Conservation (phyloP, 2,113 vertebrate species). For the Dryoscopus gambensis region DNA sequence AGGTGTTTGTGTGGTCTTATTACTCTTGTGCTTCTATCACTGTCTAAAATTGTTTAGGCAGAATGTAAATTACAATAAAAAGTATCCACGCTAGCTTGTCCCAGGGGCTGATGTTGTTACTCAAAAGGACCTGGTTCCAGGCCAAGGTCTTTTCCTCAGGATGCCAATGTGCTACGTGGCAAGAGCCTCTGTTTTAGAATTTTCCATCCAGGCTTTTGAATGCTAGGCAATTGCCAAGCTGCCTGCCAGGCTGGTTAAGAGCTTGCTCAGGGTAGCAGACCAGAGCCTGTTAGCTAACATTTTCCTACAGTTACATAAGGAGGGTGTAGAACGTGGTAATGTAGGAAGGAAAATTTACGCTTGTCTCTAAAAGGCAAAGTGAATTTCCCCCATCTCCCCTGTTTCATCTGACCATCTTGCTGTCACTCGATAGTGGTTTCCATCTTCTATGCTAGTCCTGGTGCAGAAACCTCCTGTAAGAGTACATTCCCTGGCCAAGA, state of each 20-base stretch:
- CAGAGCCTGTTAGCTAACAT: background rate
- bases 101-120: background rate
- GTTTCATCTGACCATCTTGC: background rate
- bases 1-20: background rate
- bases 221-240: background rate
- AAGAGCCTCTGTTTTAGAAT: conserved; percentile 39
- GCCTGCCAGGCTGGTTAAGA: background rate
- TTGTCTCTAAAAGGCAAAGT: background rate
- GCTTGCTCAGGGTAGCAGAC: background rate
- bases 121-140: background rate
- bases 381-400: background rate
- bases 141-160: conserved; percentile 48
- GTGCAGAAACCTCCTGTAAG: background rate
- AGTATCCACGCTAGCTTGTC: background rate
- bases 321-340: background rate
- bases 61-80: background rate
- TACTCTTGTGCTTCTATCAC: background rate
- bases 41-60: background rate
- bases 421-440: background rate
- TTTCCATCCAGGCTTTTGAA: conserved; percentile 33
- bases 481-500: background rate
- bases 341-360: background rate
- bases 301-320: conserved; percentile 15
- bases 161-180: conserved; percentile 40
- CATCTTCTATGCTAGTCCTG: background rate